These are phyloP conservation scores for Rattus norvegicus DNA, from an alignment of 2,113 vertebrate species.

Conservation along the genomic window GRCr8 NC_086022.1:96846001-96846500, in stretches of 20 bases:
- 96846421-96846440: not conserved
- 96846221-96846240: not conserved
- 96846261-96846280: not conserved
- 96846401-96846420: not conserved
- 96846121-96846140: not conserved
- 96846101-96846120: not conserved
- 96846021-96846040: not conserved
- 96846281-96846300: not conserved
- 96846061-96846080: not conserved
- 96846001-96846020: not conserved
- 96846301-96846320: not conserved
- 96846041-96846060: not conserved
- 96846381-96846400: not conserved
- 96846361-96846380: not conserved
- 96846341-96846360: not conserved
- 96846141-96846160: not conserved
- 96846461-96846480: not conserved
- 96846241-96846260: not conserved
- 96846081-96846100: not conserved
- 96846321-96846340: not conserved
- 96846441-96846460: not conserved
- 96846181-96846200: too few relatives aligned
- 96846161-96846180: not conserved
- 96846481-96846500: not conserved
- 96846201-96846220: not conserved